Conservation (phyloP, 2,888 invertebrate species). For the Euzetes globulus region DNA sequence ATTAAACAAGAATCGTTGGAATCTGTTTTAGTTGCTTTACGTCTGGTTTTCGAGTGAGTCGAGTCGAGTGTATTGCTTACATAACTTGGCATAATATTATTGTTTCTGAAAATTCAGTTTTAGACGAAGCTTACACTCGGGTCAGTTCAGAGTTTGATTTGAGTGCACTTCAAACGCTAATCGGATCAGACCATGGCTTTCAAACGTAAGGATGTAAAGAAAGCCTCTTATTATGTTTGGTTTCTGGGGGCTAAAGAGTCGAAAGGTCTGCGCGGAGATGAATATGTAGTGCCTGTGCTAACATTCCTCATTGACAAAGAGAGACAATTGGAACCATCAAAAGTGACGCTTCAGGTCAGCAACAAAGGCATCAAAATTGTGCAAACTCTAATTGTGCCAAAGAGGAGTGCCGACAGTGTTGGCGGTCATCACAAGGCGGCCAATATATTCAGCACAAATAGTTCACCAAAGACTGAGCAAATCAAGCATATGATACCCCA, state of each 20-base stretch:
- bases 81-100: background rate
- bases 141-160: background rate
- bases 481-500: conserved; percentile 91
- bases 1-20: conserved; percentile 10
- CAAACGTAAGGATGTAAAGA: conserved; percentile 44
- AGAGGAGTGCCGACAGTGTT: conserved; percentile 18
- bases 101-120: background rate
- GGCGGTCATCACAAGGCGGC: background rate
- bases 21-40: conserved; percentile 13
- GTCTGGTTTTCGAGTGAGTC: conserved; percentile 11
- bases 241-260: conserved; percentile 92
- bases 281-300: conserved; percentile 74
- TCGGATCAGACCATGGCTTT: conserved; percentile 40
- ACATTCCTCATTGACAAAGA: conserved; percentile 74
- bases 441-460: conserved; percentile 8
- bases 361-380: conserved; percentile 90
- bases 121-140: background rate
- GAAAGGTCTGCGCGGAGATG: conserved; percentile 73
- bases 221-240: conserved; percentile 53
- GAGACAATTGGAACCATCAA: conserved; percentile 74
- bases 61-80: background rate
- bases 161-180: background rate
- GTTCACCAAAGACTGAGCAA: conserved; percentile 41
- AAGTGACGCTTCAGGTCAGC: conserved; percentile 74
- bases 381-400: conserved; percentile 64